Conservation (phyloP, 2,888 invertebrate species). For the Temnothorax ravouxi region DNA sequence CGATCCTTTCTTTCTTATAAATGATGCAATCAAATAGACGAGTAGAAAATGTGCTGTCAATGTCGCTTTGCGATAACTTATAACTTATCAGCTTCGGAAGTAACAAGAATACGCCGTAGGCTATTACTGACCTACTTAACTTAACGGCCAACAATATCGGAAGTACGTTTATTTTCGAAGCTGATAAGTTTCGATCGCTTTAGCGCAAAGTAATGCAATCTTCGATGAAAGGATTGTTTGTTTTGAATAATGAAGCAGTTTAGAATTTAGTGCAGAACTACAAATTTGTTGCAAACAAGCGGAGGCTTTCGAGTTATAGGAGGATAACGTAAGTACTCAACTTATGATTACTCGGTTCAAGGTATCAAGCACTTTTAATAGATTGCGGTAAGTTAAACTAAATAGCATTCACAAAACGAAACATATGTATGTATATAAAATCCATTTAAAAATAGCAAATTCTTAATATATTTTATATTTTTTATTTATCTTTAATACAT, state of each 20-base stretch:
- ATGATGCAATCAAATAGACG: neutral
- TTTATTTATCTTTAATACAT: neutral
- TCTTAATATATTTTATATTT: neutral
- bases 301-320: constrained; percentile 5
- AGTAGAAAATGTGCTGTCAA: constrained; percentile 31
- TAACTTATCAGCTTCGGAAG: constrained; percentile 38
- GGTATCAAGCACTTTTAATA: neutral
- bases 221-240: constrained; percentile 33
- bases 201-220: constrained; percentile 36
- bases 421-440: constrained; percentile 5
- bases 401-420: neutral
- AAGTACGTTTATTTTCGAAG: constrained; percentile 14
- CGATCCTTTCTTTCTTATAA: neutral
- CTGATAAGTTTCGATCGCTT: constrained; percentile 52
- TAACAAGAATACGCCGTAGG: constrained; percentile 28
- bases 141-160: constrained; percentile 45
- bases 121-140: constrained; percentile 40
- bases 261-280: constrained; percentile 42
- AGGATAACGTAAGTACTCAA: constrained; percentile 28
- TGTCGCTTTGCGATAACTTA: constrained; percentile 15
- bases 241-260: constrained; percentile 47
- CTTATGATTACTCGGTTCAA: constrained; percentile 22
- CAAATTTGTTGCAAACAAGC: constrained; percentile 38
- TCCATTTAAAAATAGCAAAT: neutral
- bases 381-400: constrained; percentile 17